Evolutionary conservation across 2,113 vertebrate genomes (phyloP).

Genomic region (Xenopus laevis): DNA sequence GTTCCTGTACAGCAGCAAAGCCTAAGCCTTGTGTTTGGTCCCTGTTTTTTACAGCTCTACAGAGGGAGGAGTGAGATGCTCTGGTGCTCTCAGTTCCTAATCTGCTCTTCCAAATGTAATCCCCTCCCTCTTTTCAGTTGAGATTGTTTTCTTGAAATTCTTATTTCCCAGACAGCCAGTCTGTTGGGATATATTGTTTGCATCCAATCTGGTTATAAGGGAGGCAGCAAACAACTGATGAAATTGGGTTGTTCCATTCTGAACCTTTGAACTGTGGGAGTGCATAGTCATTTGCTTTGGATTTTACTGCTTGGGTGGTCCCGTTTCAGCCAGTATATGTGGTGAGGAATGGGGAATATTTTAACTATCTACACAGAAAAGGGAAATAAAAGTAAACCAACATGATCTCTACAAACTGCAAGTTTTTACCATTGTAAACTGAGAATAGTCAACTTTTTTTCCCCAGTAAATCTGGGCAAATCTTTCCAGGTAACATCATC

Average conservation of each 20-base stretch:
- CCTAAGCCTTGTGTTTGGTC: not conserved
- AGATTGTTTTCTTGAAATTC: constrained; percentile 53
- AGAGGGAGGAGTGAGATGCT: constrained; percentile 55
- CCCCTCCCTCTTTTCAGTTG: constrained; percentile 51
- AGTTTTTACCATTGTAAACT: not conserved
- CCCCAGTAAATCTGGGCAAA: not conserved
- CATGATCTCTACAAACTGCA: constrained; percentile 45
- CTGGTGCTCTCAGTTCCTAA: constrained; percentile 56
- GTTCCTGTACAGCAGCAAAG: constrained; percentile 28
- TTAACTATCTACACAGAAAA: constrained; percentile 63
- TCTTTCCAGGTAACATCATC: constrained; percentile 22
- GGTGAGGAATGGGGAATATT: constrained; percentile 27
- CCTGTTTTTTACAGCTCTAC: constrained; percentile 49
- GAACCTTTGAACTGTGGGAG: constrained; percentile 54
- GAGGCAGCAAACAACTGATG: constrained; percentile 49
- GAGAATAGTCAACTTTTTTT: not conserved
- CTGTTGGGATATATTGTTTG: constrained; percentile 41
- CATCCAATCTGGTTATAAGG: constrained; percentile 47
- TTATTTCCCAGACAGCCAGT: constrained; percentile 40
- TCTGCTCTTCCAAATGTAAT: constrained; percentile 53
- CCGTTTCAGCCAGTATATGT: constrained; percentile 13
- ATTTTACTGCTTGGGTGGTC: constrained; percentile 72
- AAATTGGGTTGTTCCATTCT: constrained; percentile 45
- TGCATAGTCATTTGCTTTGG: constrained; percentile 50
- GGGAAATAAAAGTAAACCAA: constrained; percentile 62